Evolutionary conservation across 2,113 vertebrate genomes (phyloP).

Genomic region (Cettia cetti): DNA sequence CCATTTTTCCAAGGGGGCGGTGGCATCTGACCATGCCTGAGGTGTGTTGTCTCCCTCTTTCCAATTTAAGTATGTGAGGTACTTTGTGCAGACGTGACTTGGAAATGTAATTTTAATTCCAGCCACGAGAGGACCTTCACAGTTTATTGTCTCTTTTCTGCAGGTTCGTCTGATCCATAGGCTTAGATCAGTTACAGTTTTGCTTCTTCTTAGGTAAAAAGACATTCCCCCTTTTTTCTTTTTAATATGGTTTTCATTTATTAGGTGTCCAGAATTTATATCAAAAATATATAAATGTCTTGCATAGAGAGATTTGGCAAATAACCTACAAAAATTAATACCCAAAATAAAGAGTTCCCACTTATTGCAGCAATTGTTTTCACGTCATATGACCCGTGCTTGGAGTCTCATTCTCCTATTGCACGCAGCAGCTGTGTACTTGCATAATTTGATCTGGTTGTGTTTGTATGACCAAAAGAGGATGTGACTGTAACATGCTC

Average conservation of each 20-base stretch:
- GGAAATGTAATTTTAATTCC: neutral
- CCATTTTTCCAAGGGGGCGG: neutral
- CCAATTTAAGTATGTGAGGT: neutral
- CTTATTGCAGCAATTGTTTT: neutral
- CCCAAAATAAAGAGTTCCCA: neutral
- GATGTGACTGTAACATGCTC: neutral
- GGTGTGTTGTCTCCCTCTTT: neutral
- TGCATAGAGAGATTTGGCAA: neutral
- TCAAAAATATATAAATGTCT: neutral
- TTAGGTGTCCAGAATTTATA: neutral
- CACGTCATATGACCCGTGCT: fast-evolving
- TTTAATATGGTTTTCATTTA: neutral
- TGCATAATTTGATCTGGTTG: neutral
- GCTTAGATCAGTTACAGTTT: neutral
- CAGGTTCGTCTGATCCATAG: neutral
- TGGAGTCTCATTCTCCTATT: neutral
- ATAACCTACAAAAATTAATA: neutral
- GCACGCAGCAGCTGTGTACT: neutral
- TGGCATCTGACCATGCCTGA: neutral
- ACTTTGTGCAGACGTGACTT: neutral
- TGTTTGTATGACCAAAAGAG: neutral
- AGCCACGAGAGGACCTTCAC: neutral
- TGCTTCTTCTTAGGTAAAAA: neutral
- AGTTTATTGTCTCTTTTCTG: neutral
- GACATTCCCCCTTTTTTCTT: neutral